Evolutionary conservation across 2,797 vertebrate species (phyloP), one percentile per base, ranked within the genome.

Genomic region (Falco cherrug): DNA sequence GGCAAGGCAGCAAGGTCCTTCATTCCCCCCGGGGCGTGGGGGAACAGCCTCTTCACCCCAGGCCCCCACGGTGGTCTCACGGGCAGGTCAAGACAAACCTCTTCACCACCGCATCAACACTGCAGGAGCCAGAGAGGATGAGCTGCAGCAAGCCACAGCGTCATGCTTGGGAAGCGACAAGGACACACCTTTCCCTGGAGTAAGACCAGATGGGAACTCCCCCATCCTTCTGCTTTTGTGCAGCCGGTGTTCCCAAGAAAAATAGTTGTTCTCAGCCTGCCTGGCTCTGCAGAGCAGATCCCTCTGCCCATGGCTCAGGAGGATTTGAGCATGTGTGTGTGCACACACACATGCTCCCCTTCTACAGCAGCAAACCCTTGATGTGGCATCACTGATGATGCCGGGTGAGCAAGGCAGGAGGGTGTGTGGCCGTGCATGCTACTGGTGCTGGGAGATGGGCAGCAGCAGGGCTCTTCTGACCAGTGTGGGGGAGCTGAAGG

Each of bases 361-460:
- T n/a, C 50, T 16, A 11, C 25, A 47, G 70, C 59, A 82, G 57
- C 57, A 45, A 64, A 28, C 35, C 63, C 50, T n/a, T 10, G 9
- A 10, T 3, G 13, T 6, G 26, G 48, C 1, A 4, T 37, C 11
- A 35, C 43, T 21, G 37, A 3, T 15, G 25, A 13, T 0, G 2
- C 29, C 41, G 4, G 1, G 43, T 37, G n/a, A 14, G 25, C 0
- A 2, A 47, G 43, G 35, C 0, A 0, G 50, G 35, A 31, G 56
- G 50, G 28, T 5, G 18, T 6, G 31, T n/a, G 22, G 28, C 43
- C 2, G 0, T 20, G 28, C 1, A 1, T 50, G 16, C 43, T 25
- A 4, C 60, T 11, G 60, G 39, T 0, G 2, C 39, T 35, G 16
- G 56, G 50, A 60, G 33, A 29, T 4, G 16, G 68, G 61, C 53